Percentiles rank a stretch among this genome's conserved stretches.
Conservation (phyloP, 1,140 invertebrate genomes). For the Drosophila insularis region DNA sequence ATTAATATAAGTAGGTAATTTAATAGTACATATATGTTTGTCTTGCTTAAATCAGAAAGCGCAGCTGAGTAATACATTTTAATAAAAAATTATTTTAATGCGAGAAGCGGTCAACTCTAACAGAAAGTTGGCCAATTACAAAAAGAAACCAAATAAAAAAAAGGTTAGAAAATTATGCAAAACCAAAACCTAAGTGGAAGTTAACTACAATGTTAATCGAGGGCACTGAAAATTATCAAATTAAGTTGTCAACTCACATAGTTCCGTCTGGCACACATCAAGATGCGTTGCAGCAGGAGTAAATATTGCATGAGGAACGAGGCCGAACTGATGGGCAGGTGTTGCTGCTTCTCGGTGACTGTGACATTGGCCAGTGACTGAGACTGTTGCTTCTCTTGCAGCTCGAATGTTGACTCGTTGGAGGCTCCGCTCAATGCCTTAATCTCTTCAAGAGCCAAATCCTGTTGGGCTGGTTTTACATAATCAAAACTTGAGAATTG, state of each 20-base stretch:
- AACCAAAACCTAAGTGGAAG: neutral
- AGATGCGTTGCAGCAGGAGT: constrained; percentile 86
- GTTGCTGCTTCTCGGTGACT: constrained; percentile 31
- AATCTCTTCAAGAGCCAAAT: constrained; percentile 69
- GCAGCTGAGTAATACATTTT: constrained; percentile 21
- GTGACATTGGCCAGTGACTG: constrained; percentile 35
- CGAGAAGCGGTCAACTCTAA: neutral
- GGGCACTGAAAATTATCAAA: constrained; percentile 44
- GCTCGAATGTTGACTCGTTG: constrained; percentile 10
- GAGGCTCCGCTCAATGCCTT: constrained; percentile 53
- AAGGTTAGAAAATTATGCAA: constrained; percentile 34
- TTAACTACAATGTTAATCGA: constrained; percentile 18
- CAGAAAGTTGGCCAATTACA: constrained; percentile 11
- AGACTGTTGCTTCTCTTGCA: constrained; percentile 8
- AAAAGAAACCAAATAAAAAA: neutral
- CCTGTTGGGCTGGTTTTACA: constrained; percentile 57
- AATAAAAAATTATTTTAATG: constrained; percentile 29
- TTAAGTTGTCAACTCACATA: constrained; percentile 84
- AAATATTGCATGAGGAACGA: constrained; percentile 84
- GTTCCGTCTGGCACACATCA: constrained; percentile 85
- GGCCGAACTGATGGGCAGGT: constrained; percentile 52
- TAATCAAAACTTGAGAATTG: constrained; percentile 65
- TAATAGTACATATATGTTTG: constrained; percentile 4
- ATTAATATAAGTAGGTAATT: constrained; percentile 11
- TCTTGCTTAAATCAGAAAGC: constrained; percentile 41